These are phyloP conservation scores for Miichthys miiuy DNA, from an alignment of 2,797 vertebrate species.

Conservation along the genomic window DNA sequence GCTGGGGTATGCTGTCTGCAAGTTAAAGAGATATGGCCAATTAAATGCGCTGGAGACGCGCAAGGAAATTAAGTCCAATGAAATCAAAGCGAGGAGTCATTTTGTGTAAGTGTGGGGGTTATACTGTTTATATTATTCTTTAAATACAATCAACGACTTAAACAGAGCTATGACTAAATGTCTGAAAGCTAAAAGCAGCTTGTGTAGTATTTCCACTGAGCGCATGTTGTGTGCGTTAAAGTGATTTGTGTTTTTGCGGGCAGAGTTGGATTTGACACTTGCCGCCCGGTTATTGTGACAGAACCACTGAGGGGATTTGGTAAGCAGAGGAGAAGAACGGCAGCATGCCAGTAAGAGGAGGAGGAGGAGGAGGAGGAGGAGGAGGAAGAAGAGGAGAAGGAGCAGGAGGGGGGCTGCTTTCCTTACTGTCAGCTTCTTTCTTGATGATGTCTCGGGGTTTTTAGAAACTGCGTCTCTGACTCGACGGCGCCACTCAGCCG, in stretches of 20 bases:
- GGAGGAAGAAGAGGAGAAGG: conserved; percentile 26
- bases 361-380: conserved; percentile 53
- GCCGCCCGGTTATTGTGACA: conserved; percentile 87
- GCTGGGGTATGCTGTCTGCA: conserved; percentile 66
- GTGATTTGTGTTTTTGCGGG: conserved; percentile 77
- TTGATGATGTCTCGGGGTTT: conserved; percentile 89
- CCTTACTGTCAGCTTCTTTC: conserved; percentile 88
- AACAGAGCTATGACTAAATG: conserved; percentile 74
- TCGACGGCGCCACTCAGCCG: conserved; percentile 91
- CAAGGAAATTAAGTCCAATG: conserved; percentile 59
- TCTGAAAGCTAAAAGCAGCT: conserved; percentile 63
- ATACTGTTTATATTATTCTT: conserved; percentile 78
- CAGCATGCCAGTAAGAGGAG: conserved; percentile 63
- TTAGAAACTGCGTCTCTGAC: conserved; percentile 88
- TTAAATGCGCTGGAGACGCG: conserved; percentile 73
- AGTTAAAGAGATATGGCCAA: conserved; percentile 78
- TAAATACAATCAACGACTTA: conserved; percentile 78
- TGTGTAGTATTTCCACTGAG: conserved; percentile 71
- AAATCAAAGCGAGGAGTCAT: conserved; percentile 70
- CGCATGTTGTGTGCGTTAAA: conserved; percentile 75
- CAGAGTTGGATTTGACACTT: conserved; percentile 84
- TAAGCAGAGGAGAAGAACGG: conserved; percentile 75
- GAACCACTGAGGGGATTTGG: conserved; percentile 82
- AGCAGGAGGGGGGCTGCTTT: conserved; percentile 76
- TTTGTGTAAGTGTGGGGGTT: conserved; percentile 59